Base-by-base conservation (phyloP, 1,140 invertebrate genomes). In the Drosophila grimshawi region DNA sequence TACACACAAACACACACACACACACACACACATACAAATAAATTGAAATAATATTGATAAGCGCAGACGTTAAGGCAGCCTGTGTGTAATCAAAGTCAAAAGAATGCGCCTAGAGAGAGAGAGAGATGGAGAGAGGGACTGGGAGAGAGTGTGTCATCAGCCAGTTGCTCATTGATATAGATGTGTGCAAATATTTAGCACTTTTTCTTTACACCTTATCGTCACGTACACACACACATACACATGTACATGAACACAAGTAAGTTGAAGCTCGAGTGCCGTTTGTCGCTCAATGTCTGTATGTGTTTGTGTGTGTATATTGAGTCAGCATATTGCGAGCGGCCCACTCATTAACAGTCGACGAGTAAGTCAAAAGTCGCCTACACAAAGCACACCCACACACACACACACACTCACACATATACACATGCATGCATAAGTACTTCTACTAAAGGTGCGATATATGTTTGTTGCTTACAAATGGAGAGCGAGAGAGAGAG, bases 151-250 rank as follows among this genome's bases (percentile, higher is more conserved):
- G 45, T 63, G 61, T 66, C n/a, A 53, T 41, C 43, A 30, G 48
- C 33, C 55, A 49, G 53, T 33, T 60, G 48, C 56, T 53, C 51
- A 46, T 35, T 66, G 55, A 51, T 72, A 83, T 73, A 33, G 62
- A 59, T 83, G 64, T 70, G 64, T 81, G 81, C 78, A 76, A 81
- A 86, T 81, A 79, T 76, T 81, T 79, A 76, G 72, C 72, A 65
- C 61, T 76, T 61, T 75, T 65, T 27, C 70, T 59, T 61, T 62
- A 32, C 70, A 62, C 39, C 62, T 79, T 86, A 86, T 86, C 68
- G 71, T 55, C 78, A 71, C 71, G 80, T 77, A 67, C 48, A 46
- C 27, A 52, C 66, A 70, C 19, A 55, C 6, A 43, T 45, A 61
- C 8, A 39, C 27, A 66, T 30, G 49, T 53, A 33, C 33, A 49